phyloP scores from a whole-genome alignment of 2,113 vertebrate species.

The Gulo gulo region DNA sequence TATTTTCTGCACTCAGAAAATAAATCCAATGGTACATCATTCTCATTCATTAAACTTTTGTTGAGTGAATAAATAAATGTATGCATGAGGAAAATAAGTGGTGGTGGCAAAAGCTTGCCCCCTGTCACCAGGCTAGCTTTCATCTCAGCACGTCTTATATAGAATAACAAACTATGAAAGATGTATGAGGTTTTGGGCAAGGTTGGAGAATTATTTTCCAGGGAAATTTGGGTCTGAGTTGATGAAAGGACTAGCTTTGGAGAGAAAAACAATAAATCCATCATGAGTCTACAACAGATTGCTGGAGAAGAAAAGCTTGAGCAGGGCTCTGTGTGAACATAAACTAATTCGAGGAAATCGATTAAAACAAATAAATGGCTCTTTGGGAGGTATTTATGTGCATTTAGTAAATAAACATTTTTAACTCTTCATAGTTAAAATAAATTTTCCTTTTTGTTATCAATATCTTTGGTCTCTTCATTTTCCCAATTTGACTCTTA shows the following conservation, averaged over 20 bases:
- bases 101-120: background rate
- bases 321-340: background rate
- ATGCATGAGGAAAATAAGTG: background rate
- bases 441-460: background rate
- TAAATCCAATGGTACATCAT: background rate
- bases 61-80: background rate
- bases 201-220: background rate
- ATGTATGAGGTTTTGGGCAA: background rate
- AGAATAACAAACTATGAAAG: background rate
- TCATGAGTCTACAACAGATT: background rate
- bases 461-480: background rate
- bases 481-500: background rate
- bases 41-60: background rate
- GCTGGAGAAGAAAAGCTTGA: background rate
- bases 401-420: constrained; percentile 10
- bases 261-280: background rate
- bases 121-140: background rate
- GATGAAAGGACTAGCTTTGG: background rate
- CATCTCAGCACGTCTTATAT: background rate
- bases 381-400: background rate
- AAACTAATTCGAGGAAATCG: background rate
- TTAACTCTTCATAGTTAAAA: constrained; percentile 3
- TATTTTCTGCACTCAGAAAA: background rate
- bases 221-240: background rate
- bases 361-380: background rate